Conservation (phyloP, 2,888 invertebrate genomes). For the Glaucopsyche alexis region DNA sequence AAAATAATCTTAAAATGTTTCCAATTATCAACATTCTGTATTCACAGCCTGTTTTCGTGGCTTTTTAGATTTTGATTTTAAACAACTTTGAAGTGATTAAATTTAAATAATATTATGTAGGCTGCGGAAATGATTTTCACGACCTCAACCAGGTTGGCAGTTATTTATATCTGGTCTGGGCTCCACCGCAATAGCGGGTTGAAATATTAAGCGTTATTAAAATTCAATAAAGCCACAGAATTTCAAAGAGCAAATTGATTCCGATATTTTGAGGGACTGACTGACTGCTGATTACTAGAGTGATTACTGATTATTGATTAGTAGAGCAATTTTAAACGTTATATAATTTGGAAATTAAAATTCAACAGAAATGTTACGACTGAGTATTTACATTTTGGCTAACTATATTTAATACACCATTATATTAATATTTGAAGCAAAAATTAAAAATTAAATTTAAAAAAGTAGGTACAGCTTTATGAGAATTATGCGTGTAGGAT, state of each 20-base stretch:
- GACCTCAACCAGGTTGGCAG: slow-evolving; percentile 8
- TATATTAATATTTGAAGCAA: too few relatives aligned
- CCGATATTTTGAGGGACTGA: neutral
- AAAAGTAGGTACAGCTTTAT: too few relatives aligned
- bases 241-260: neutral
- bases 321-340: neutral
- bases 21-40: too few relatives aligned
- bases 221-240: slow-evolving; percentile 6
- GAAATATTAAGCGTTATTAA: slow-evolving; percentile 1
- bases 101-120: neutral
- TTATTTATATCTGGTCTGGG: slow-evolving; percentile 9
- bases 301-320: too few relatives aligned
- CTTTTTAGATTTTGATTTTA: neutral
- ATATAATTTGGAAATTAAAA: neutral
- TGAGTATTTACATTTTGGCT: too few relatives aligned
- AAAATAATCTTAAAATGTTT: too few relatives aligned
- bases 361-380: neutral
- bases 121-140: neutral
- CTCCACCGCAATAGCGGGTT: neutral
- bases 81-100: neutral
- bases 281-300: neutral
- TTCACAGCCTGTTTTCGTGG: too few relatives aligned
- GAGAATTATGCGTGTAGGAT: too few relatives aligned
- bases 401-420: too few relatives aligned
- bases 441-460: too few relatives aligned